Base-by-base conservation (phyloP, 1,140 invertebrate genomes). In the Zelostemma sp. region DNA sequence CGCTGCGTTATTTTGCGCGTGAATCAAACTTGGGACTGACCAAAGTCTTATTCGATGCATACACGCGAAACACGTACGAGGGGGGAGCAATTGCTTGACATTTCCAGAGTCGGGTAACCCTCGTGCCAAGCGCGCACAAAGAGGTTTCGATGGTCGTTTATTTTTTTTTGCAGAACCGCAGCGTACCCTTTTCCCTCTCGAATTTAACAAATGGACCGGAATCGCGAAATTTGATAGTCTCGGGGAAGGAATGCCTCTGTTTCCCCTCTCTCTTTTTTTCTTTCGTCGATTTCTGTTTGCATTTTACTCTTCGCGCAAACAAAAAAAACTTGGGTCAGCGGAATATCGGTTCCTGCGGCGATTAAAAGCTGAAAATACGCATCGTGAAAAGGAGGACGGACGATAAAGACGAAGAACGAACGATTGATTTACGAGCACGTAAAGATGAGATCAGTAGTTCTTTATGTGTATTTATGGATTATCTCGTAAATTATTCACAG, bases 221-320 rank as follows among this genome's bases (percentile, higher is more conserved):
- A 70, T 70, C 62, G 62, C 62, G 62, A 70, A 70, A 70, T 70
- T 70, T 70, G 68, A 70, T 70, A 70, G 68, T 70, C 68, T 62
- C 57, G 62, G 68, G 33, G 59, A 65, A 65, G 57, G 62, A 70
- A 61, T 54, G 61, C 50, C 58, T 49, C 55, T 35, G 57, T 62
- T 65, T 59, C n/a, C 31, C 40, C 15, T 8, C 12, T 33, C 40
- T 49, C 48, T 48, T 41, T 59, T 53, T 45, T 55, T 41, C 47
- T 62, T 63, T 60, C 58, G 14, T 49, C 31, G 40, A 55, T 57
- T 47, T 18, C 38, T 57, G 57, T 68, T 68, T 68, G 48, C 57
- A 48, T 51, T n/a, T 54, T 46, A 64, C 56, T 40, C 59, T 64
- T 70, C 46, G 55, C 21, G 50, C 64, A 72, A 68, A 72, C 57